A percentile compares a stretch with the other conserved stretches of the same genome.
phyloP scores from a whole-genome alignment of 2,797 vertebrate genomes.

The Melanotaenia parkinsoni region DNA sequence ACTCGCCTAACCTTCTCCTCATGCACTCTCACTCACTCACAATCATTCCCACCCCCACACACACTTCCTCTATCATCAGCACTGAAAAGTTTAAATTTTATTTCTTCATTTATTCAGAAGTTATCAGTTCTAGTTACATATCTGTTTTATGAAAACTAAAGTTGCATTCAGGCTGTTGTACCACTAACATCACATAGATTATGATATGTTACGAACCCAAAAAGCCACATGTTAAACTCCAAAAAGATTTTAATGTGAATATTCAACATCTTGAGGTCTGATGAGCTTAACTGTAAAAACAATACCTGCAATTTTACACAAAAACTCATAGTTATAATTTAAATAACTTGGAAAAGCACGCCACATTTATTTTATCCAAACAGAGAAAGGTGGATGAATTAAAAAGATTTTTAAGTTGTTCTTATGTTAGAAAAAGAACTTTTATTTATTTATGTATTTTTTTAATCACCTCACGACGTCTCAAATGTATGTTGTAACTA shows the following conservation, averaged over 20 bases:
- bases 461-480: neutral
- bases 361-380: no score
- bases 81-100: conserved; percentile 23
- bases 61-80: conserved; percentile 21
- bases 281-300: neutral
- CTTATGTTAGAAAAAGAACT: neutral
- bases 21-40: conserved; percentile 35
- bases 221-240: neutral
- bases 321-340: no score
- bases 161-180: neutral
- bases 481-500: conserved; percentile 1
- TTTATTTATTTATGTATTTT: neutral
- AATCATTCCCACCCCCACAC: conserved; percentile 40
- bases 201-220: no score
- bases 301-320: neutral
- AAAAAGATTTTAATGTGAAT: no score
- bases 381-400: no score
- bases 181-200: neutral
- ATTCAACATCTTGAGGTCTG: no score
- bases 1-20: conserved; percentile 50
- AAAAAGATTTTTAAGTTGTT: no score
- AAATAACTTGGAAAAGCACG: no score
- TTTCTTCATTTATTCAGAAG: neutral
- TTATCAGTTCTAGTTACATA: neutral
- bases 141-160: neutral